These are phyloP conservation scores for Oscheius sp. DNA, from an alignment of 2,888 invertebrate genomes.

Conservation along the genomic window DNA sequence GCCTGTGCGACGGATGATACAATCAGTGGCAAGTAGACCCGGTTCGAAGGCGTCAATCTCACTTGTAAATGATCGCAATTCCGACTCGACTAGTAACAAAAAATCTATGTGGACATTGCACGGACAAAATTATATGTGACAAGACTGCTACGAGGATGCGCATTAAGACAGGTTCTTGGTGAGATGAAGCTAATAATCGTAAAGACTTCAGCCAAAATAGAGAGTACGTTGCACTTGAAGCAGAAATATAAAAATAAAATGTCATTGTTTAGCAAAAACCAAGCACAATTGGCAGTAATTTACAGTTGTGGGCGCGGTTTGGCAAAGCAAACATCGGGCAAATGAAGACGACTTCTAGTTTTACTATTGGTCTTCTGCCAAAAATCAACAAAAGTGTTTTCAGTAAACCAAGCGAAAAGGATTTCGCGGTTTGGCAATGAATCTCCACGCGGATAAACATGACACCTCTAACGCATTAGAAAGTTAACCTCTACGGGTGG, in stretches of 20 bases:
- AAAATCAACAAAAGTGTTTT: too few species aligned
- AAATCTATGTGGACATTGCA: neutral
- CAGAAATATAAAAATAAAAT: too few species aligned
- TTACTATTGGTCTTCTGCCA: too few species aligned
- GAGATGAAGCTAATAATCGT: conserved; percentile 13
- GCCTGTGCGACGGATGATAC: conserved; percentile 13
- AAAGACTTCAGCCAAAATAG: too few species aligned
- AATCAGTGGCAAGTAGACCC: conserved; percentile 21
- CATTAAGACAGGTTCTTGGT: conserved; percentile 3
- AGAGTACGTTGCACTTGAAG: too few species aligned
- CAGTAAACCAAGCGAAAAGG: too few species aligned
- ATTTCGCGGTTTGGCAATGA: neutral
- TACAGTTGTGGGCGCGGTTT: too few species aligned
- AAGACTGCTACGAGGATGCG: neutral
- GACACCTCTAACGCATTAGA: conserved; percentile 18
- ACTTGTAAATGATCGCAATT: too few species aligned
- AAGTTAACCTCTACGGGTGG: conserved; percentile 26
- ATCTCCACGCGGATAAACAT: neutral
- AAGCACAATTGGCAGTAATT: too few species aligned
- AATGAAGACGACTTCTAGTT: too few species aligned
- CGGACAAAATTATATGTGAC: conserved; percentile 2
- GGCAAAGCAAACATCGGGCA: too few species aligned
- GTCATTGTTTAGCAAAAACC: too few species aligned
- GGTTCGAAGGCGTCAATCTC: conserved; percentile 2
- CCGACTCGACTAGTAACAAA: neutral